Conservation (phyloP, 2,797 vertebrate species). For the Crenuchus spilurus region DNA sequence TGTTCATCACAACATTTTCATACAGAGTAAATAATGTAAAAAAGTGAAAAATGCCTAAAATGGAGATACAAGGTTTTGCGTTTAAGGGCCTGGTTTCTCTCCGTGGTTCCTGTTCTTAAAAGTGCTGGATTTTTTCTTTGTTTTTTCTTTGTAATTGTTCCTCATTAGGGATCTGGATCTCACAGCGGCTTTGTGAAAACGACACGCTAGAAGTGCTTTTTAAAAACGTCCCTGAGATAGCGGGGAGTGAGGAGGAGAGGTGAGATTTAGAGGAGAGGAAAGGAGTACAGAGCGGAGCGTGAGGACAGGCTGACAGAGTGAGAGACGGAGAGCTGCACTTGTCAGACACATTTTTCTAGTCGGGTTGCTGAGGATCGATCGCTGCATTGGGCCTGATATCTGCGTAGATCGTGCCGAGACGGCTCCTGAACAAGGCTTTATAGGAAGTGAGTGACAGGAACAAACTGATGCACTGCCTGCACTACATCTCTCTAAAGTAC, state of each 20-base stretch:
- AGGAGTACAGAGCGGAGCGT: too few relatives aligned
- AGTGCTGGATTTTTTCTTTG: neutral
- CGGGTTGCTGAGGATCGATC: slow-evolving; percentile 61
- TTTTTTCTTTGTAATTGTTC: too few relatives aligned
- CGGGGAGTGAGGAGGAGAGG: neutral
- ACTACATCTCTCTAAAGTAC: slow-evolving; percentile 35
- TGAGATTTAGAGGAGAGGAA: neutral
- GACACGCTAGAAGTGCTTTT: neutral
- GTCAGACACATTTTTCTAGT: slow-evolving; percentile 66
- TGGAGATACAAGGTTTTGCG: too few relatives aligned
- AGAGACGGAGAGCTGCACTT: slow-evolving; percentile 49
- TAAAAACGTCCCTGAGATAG: too few relatives aligned
- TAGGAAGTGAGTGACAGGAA: slow-evolving; percentile 50
- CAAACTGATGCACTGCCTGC: slow-evolving; percentile 7
- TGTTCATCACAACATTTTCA: too few relatives aligned
- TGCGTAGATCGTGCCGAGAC: slow-evolving; percentile 56
- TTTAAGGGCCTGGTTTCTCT: neutral
- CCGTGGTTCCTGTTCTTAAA: neutral
- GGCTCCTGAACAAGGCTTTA: slow-evolving; percentile 49
- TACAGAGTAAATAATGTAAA: too few relatives aligned
- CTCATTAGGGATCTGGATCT: neutral
- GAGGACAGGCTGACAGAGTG: slow-evolving; percentile 32
- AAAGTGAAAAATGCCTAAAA: too few relatives aligned
- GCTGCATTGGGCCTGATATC: slow-evolving; percentile 53
- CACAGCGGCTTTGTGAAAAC: neutral